Base-by-base conservation (phyloP, 2,113 vertebrate species). In the Myxocyprinus asiaticus region DNA sequence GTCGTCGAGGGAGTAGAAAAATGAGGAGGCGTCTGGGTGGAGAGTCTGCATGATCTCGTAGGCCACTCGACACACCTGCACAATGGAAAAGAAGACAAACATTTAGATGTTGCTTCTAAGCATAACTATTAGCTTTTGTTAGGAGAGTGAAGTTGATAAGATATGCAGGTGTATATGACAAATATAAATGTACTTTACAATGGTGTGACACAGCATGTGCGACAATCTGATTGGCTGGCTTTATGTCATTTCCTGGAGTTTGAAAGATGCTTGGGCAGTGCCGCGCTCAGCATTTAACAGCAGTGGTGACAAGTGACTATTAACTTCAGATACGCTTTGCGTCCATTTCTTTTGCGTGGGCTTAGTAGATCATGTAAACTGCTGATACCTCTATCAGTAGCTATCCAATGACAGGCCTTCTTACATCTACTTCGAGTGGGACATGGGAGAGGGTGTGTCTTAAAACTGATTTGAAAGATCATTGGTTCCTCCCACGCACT, bases 21-120 rank as follows among this genome's bases (percentile, higher is more conserved):
- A 92, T 0, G 93, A 90, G 6, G 95, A 96, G 73, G 95, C 95
- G 81, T 96, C 95, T 0, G 95, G 95, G 85, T 96, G 95, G 78
- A 95, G 87, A 0, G 95, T 96, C 88, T 96, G 95, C 95, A 96
- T 96, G 78, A 96, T 96, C 91, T 96, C 95, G 79, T 96, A 96
- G 81, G 95, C 95, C 80, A 96, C 95, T 78, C 95, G 94, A 86
- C 95, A 96, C 71, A 96, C 95, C 95, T 96, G 85, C 56, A 53
- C 8, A 9, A 33, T 33, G 22, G 22, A 33, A 33, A 33, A 33
- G 33, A 50, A 43, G 12, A 51, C 10, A 9, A 44, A 62, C 58
- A 51, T 59, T 51, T 10, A 75, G 72, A 63, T 59, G 45, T 59
- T 3, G 7, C 7, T 75, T 73, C 47, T 17, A 64, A 51, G 73